Base-by-base conservation (phyloP, 2,113 vertebrate genomes). In the Macrotus californicus region DNA sequence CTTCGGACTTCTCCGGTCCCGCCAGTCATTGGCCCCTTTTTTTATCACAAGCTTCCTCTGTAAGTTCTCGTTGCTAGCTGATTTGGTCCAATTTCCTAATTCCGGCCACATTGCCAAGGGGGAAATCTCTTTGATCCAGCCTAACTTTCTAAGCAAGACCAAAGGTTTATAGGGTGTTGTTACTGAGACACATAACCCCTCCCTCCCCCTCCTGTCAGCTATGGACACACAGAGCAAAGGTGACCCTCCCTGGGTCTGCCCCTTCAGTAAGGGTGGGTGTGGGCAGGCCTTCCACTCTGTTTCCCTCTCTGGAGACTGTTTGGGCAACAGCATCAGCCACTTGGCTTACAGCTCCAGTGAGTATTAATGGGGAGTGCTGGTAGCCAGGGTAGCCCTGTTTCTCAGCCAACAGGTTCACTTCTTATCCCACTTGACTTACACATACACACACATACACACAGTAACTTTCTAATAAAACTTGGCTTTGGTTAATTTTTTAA, bases 401-500 rank as follows among this genome's bases (percentile, higher is more conserved):
- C 16, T 86, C 46, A 70, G 77, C 29, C 73, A 91, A 4, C 36
- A 87, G 8, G 16, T 69, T 88, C 34, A 76, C 56, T 69, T 94
- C 87, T 50, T 52, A 80, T 66, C n/a, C 29, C 18, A 36, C 15
- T 93, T 76, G 59, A 92, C n/a, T 84, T 54, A 34, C 34, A 83
- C 76, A 76, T 19, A 81, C 4, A 73, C 14, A 79, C 59, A 46
- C 31, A 61, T 8, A 34, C 0, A 5, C 15, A 29, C 18, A 92
- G 15, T 86, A 86, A 91, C 50, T 46, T 67, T 95, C 73, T 79
- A 88, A 76, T 73, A 43, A 96, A 93, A 92, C 24, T 50, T 87
- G 39, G 76, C 21, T 95, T 89, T 92, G 36, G 59, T 61, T 88
- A 50, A 89, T 82, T 89, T 94, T 95, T 76, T 54, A 72, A 89